These are phyloP conservation scores for Drosophila pachea DNA, from an alignment of 1,140 invertebrate species.

Conservation along the genomic window DNA sequence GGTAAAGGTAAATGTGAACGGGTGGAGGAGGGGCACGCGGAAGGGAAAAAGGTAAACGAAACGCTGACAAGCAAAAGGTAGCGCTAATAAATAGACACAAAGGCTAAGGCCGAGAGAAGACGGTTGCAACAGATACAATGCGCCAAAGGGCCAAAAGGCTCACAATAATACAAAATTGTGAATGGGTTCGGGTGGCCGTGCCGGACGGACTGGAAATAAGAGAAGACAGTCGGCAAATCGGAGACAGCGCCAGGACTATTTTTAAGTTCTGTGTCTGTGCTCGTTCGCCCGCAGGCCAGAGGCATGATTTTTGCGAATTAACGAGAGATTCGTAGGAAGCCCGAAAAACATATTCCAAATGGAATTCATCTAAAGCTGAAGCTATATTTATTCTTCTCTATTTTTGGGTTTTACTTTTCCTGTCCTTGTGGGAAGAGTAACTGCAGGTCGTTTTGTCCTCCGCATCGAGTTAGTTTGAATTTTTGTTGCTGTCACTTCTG, in stretches of 20 bases:
- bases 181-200: constrained; percentile 8
- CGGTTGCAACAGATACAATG: constrained; percentile 36
- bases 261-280: constrained; percentile 15
- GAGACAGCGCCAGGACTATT: constrained; percentile 31
- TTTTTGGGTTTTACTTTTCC: too few relatives aligned
- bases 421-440: constrained; percentile 5
- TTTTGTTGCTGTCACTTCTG: constrained; percentile 26
- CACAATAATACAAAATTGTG: constrained; percentile 23
- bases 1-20: background rate
- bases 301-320: too few relatives aligned
- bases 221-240: constrained; percentile 58
- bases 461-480: background rate
- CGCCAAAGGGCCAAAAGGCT: constrained; percentile 32
- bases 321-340: too few relatives aligned
- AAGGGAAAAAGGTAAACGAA: constrained; percentile 19
- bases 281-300: too few relatives aligned
- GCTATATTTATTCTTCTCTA: too few relatives aligned
- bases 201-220: background rate
- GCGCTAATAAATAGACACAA: constrained; percentile 72
- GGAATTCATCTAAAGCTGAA: too few relatives aligned
- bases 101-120: constrained; percentile 33
- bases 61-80: constrained; percentile 53
- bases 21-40: background rate
- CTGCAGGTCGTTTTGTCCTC: background rate
- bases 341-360: too few relatives aligned